Percentiles rank a stretch among this genome's conserved stretches.
Conservation (phyloP, 2,113 vertebrate species). For the Poeciliopsis prolifica region DNA sequence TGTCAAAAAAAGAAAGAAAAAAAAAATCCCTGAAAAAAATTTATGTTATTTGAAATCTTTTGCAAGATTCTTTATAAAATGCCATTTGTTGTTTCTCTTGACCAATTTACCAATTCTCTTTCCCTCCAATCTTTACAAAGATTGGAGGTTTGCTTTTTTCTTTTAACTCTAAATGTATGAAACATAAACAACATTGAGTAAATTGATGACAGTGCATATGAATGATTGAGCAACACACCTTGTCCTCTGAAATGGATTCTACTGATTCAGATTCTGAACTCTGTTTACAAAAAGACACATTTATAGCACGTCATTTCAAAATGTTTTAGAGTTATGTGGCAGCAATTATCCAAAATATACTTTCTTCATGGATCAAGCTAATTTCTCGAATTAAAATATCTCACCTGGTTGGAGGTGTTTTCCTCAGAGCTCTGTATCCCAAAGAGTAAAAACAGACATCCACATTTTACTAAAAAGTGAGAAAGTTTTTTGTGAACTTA, state of each 20-base stretch:
- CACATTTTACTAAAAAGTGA: not conserved
- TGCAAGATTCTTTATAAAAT: not conserved
- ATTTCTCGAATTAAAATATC: not conserved
- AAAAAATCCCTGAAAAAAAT: not conserved
- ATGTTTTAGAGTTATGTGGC: not conserved
- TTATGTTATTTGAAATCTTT: not conserved
- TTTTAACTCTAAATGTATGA: not conserved
- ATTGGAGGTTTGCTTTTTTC: not conserved
- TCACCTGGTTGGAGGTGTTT: slow-evolving; percentile 48
- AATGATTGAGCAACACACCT: slow-evolving; percentile 37
- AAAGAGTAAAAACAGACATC: slow-evolving; percentile 7
- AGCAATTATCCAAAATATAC: not conserved
- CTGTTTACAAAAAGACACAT: slow-evolving; percentile 23
- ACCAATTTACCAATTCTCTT: too few relatives aligned
- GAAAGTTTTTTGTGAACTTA: not conserved
- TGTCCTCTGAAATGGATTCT: slow-evolving; percentile 63
- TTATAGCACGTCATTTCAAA: not conserved
- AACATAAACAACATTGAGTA: not conserved
- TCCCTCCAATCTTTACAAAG: not conserved
- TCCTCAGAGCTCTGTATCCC: slow-evolving; percentile 67
- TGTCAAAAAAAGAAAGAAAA: not conserved
- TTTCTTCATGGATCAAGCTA: not conserved
- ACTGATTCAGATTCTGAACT: slow-evolving; percentile 60
- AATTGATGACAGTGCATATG: not conserved
- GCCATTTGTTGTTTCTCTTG: not conserved